Conservation (phyloP, 2,113 vertebrate genomes). For the Perccottus glenii region DNA sequence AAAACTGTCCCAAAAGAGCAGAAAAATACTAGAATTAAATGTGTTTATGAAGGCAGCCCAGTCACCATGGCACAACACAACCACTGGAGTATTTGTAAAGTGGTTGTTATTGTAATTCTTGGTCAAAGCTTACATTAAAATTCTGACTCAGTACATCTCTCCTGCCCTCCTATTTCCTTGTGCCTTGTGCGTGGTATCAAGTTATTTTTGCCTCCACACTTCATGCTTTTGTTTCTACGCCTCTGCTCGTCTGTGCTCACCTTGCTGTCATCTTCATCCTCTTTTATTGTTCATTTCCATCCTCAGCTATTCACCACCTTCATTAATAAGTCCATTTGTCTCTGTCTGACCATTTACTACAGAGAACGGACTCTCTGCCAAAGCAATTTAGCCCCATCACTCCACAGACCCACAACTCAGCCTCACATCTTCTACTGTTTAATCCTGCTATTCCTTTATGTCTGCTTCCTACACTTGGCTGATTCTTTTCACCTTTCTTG, state of each 20-base stretch:
- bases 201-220: not conserved
- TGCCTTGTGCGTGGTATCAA: too few species aligned
- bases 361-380: conserved; percentile 31
- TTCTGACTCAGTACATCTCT: too few species aligned
- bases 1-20: too few species aligned
- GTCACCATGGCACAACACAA: too few species aligned
- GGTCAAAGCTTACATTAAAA: too few species aligned
- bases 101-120: too few species aligned
- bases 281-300: not conserved
- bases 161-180: too few species aligned
- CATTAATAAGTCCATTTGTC: conserved; percentile 26
- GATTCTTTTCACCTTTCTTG: not conserved
- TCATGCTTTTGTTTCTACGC: not conserved
- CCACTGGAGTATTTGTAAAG: too few species aligned
- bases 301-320: not conserved
- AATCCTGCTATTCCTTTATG: not conserved
- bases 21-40: too few species aligned
- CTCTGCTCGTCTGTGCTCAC: not conserved
- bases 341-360: conserved; percentile 14
- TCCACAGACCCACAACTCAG: conserved; percentile 46
- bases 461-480: conserved; percentile 1
- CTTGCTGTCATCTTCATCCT: not conserved
- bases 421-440: conserved; percentile 15
- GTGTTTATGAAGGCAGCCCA: too few species aligned
- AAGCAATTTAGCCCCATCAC: conserved; percentile 46